Base-by-base conservation (phyloP, 1,140 invertebrate genomes). In the Nautilus pompilius region DNA sequence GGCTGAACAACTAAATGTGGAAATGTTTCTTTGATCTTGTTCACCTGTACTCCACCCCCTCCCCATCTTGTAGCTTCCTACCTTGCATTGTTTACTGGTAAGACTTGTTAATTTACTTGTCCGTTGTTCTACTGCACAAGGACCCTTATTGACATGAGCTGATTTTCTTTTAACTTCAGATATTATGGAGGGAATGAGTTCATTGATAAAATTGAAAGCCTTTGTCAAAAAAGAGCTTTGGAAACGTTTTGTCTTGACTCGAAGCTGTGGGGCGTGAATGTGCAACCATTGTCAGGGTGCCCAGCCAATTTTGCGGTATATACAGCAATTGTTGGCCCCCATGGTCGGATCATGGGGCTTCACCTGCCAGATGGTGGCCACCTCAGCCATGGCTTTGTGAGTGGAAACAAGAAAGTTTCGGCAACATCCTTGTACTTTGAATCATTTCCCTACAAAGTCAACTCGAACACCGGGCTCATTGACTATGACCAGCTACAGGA, bases 391-490 rank as follows among this genome's bases (percentile, higher is more conserved):
- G 96, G 91, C 67, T 98, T 96, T 80, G 92, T 93, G 76, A 97
- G 95, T 2, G 82, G 88, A 3, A 90, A 85, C 2, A 97, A 96
- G 78, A 96, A 93, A 83, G 93, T 99, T 29, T 99, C 96, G 0
- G 96, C 95, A 2, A 97, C 96, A 0, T 98, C 96, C 0, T 90
- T 98, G 45, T 99, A 96, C 84, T 99, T 99, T 80, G 96, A 99
- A 84, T 97, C 95, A 15, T 93, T 98, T 90, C 96, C 96, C 4
- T 99, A 99, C 76, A 98, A 97, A 84, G 90, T 96, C 0, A 82
- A 97, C 79, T 87, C 90, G 3, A 77, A 83, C 55, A 95, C 92
- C 17, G 97, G 96, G 30, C 79, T 96, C 0, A 98, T 99, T 63
- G 93, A 99, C 83, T 99, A 99, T 76, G 93, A 98, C 62, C 88